phyloP scores from a whole-genome alignment of 2,113 vertebrate genomes.

The Scomber colias region DNA sequence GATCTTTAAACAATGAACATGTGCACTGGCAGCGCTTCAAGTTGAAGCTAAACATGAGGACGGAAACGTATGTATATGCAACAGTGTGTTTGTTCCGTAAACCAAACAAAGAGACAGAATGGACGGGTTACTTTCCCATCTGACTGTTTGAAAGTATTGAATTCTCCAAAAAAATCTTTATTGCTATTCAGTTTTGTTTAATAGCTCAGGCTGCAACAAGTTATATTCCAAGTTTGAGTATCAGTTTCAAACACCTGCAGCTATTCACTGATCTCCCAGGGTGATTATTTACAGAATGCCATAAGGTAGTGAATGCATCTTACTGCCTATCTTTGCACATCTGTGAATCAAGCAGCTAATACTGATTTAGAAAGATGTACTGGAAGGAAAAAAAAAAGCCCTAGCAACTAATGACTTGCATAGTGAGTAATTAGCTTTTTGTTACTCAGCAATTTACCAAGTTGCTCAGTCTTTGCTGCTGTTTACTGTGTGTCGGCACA shows the following conservation, averaged over 20 bases:
- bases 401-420: slow-evolving; percentile 57
- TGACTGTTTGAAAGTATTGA: slow-evolving; percentile 4
- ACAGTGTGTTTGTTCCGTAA: slow-evolving; percentile 24
- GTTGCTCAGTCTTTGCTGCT: slow-evolving; percentile 48
- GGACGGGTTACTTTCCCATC: slow-evolving; percentile 4
- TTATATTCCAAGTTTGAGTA: neutral
- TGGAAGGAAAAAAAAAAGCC: slow-evolving; percentile 25
- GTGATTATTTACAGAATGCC: slow-evolving; percentile 21
- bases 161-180: neutral
- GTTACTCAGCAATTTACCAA: slow-evolving; percentile 70
- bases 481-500: slow-evolving; percentile 58
- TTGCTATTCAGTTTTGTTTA: neutral
- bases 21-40: slow-evolving; percentile 29
- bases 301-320: slow-evolving; percentile 17
- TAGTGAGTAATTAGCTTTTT: slow-evolving; percentile 72
- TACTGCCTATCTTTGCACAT: slow-evolving; percentile 22
- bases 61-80: slow-evolving; percentile 28
- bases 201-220: slow-evolving; percentile 21
- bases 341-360: slow-evolving; percentile 28
- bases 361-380: slow-evolving; percentile 41
- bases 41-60: slow-evolving; percentile 16
- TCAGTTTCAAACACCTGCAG: slow-evolving; percentile 30
- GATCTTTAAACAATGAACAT: neutral
- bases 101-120: slow-evolving; percentile 38
- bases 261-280: slow-evolving; percentile 10